Percentiles rank a stretch among this genome's conserved stretches.
These are phyloP conservation scores for Stegana nigrithorax DNA, from an alignment of 2,888 invertebrate genomes.

Conservation along the genomic window DNA sequence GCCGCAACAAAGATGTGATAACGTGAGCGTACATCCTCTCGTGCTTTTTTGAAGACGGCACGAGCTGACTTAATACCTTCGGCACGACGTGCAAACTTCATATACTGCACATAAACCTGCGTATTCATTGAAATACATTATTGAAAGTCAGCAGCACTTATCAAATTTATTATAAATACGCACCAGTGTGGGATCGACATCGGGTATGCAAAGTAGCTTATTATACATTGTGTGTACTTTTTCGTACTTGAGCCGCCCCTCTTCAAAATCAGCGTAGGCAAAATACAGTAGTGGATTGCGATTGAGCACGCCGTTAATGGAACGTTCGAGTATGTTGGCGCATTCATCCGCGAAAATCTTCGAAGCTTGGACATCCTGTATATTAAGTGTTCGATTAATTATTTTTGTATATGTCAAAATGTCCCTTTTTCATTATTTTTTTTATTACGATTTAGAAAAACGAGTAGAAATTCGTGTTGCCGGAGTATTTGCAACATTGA, in stretches of 20 bases:
- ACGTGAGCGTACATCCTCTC: constrained; percentile 86
- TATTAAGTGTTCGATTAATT: background rate
- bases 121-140: constrained; percentile 28
- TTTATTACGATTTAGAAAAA: constrained; percentile 4
- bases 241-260: constrained; percentile 94
- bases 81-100: constrained; percentile 97
- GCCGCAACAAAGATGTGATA: constrained; percentile 97
- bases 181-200: constrained; percentile 95
- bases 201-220: constrained; percentile 86
- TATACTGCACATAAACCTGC: constrained; percentile 96
- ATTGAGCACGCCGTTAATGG: constrained; percentile 88
- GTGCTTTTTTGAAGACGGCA: constrained; percentile 92
- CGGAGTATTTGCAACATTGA: constrained; percentile 59
- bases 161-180: constrained; percentile 44
- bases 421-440: background rate
- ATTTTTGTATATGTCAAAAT: background rate
- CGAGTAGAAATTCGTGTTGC: constrained; percentile 54
- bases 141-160: background rate
- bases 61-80: constrained; percentile 98
- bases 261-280: constrained; percentile 99
- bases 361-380: constrained; percentile 90
- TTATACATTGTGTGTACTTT: constrained; percentile 97
- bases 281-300: constrained; percentile 95
- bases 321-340: constrained; percentile 93
- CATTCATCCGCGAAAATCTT: constrained; percentile 95